Percentiles rank a stretch among this genome's conserved stretches.
Conservation (phyloP, 2,113 vertebrate genomes). For the Antigone vipio region DNA sequence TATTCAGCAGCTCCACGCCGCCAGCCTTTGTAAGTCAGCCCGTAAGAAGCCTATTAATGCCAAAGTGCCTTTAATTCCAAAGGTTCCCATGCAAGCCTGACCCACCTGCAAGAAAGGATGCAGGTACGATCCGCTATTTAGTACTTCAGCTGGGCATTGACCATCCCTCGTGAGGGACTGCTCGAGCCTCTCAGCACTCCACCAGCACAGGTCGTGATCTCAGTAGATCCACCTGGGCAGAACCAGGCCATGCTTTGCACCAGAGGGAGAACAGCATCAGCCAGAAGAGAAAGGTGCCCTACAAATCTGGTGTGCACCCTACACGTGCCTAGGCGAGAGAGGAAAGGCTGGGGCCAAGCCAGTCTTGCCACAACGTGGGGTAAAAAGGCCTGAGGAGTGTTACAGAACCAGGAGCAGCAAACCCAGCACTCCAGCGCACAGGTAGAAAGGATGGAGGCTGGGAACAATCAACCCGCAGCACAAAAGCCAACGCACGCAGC, state of each 20-base stretch:
- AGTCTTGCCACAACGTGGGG: neutral
- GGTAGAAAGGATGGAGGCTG: neutral
- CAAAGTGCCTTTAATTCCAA: neutral
- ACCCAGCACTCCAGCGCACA: neutral
- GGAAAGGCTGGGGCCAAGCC: neutral
- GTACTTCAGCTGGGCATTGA: too few relatives aligned
- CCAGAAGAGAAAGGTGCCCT: neutral
- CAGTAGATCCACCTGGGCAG: neutral
- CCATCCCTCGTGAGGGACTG: fast-evolving
- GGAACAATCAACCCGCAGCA: neutral
- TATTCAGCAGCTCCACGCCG: neutral
- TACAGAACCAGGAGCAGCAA: neutral
- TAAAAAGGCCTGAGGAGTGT: neutral
- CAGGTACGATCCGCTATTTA: too few relatives aligned
- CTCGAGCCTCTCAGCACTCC: neutral
- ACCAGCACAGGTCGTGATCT: neutral
- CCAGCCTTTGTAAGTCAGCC: neutral
- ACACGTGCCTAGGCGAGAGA: neutral
- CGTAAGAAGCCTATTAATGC: neutral
- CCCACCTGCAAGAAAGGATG: neutral
- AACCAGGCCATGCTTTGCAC: neutral
- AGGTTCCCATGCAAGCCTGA: neutral
- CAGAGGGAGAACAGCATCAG: neutral
- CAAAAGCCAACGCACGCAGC: neutral
- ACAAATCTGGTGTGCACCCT: neutral